These are phyloP conservation scores for Caenorhabditis imperialis DNA, from an alignment of 2,888 invertebrate genomes.

Conservation along the genomic window DNA sequence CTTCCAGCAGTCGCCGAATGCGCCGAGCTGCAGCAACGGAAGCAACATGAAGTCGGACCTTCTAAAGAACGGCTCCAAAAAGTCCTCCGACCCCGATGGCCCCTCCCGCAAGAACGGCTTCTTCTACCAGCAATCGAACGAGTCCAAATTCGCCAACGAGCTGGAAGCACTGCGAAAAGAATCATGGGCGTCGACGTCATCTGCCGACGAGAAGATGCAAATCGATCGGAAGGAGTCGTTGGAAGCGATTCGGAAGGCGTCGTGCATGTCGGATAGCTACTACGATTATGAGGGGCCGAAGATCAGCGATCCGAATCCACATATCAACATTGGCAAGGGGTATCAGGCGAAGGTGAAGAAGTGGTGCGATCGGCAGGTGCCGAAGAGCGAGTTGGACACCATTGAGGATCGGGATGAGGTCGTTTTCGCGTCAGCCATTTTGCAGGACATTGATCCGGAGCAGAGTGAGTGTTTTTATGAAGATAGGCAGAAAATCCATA, in stretches of 20 bases:
- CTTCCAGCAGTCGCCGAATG: conserved; percentile 10
- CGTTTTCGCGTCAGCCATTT: conserved; percentile 67
- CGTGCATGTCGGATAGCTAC: conserved; percentile 59
- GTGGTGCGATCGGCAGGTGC: conserved; percentile 74
- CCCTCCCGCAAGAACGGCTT: conserved; percentile 50
- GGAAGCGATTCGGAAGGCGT: conserved; percentile 48
- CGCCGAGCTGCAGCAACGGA: conserved; percentile 32
- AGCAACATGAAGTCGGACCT: conserved; percentile 4
- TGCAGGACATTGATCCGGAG: conserved; percentile 68
- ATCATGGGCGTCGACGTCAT: conserved; percentile 69
- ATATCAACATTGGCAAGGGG: conserved; percentile 60
- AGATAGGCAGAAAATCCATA: too few relatives aligned
- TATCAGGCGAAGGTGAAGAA: conserved; percentile 76
- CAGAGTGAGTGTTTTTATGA: conserved; percentile 58
- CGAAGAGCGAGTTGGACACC: conserved; percentile 63
- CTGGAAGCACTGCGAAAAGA: conserved; percentile 74
- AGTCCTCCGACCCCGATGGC: conserved; percentile 52
- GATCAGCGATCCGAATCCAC: conserved; percentile 58
- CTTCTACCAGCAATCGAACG: conserved; percentile 49
- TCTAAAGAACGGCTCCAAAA: conserved; percentile 34
- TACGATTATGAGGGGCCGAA: conserved; percentile 56
- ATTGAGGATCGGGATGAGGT: conserved; percentile 74
- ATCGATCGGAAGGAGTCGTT: conserved; percentile 42
- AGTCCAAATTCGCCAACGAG: conserved; percentile 62
- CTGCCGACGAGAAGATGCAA: conserved; percentile 43